Base-by-base conservation (phyloP, 2,888 invertebrate genomes). In the Tenthredo livida region DNA sequence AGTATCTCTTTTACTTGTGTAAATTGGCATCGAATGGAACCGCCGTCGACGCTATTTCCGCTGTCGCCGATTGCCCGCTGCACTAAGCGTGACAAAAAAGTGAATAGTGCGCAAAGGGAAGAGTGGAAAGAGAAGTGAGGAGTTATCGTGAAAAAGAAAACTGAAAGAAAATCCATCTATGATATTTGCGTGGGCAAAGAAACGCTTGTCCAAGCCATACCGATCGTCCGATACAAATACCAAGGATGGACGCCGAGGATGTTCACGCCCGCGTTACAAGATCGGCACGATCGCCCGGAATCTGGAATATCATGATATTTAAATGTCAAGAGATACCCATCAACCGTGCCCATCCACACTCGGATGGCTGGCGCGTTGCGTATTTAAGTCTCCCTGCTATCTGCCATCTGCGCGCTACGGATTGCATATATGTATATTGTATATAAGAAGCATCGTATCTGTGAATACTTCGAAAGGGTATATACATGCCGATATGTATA, bases 251-350 rank as follows among this genome's bases (percentile, higher is more conserved):
- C 80, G 83, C 67, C 33, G 50, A 65, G 67, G 83, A 83, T 83
- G 83, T 83, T 83, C 83, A 83, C 83, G 83, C 83, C 80, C 83
- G 83, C 83, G 65, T 83, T 83, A 83, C 83, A 83, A 83, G 83
- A 83, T 67, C 83, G 83, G 83, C 67, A 83, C 83, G 83, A 83
- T 83, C 83, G 83, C 70, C 70, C 83, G 83, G 83, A 83, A 67
- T 83, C 83, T 83, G 83, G 70, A 83, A 83, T 83, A 83, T 83
- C 83, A 83, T 83, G 83, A 83, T 67, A 83, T 83, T 83, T 83
- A 83, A 83, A 83, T 83, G 83, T 83, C 83, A 83, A 83, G 83
- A 83, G 83, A 83, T 83, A 83, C 83, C 83, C 67, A 83, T 83
- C 67, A 83, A 83, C 83, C 83, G 65, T 47, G 33, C 83, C 83